Evolutionary conservation across 1,140 invertebrate species (phyloP), one percentile per base, ranked within the genome.

Genomic region (Solenopsis invicta): DNA sequence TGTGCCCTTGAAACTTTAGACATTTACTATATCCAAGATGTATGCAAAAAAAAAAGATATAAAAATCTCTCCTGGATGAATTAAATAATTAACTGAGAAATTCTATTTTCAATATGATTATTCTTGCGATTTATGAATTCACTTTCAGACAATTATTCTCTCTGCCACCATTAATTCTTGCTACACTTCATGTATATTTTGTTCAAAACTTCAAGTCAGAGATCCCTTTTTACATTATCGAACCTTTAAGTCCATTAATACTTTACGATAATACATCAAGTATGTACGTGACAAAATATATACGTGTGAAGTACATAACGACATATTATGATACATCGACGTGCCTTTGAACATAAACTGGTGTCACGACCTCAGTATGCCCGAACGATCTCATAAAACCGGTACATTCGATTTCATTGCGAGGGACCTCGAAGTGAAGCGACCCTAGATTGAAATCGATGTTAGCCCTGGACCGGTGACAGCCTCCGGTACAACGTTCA

Each of bases 401-500:
- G 54, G 66, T 64, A 87, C 77, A 82, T 87, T 87, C 76, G 64
- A 72, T 87, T 82, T 82, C 64, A 87, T 87, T 50, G 77, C 52
- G 66, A 81, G 56, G 24, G 29, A 45, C 50, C n/a, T 67, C 37
- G 12, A 52, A 78, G 52, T 67, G 76, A 78, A 82, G 80, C 52
- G 37, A 71, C 29, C 24, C 84, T 86, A 62, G 85, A 82, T 87
- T 76, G 77, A 87, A 82, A 87, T 87, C 69, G 85, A 87, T 82
- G 85, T 72, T 69, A 69, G 41, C 56, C 48, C 75, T 52, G 61
- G 50, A 77, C 62, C 41, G 24, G 41, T 56, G 75, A 80, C 84
- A 86, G 59, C 48, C 62, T 67, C 75, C 34, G 37, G 21, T 80
- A 80, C 52, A 80, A 80, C 64, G 62, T 80, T 67, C 84, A 54